A percentile compares a stretch with the other conserved stretches of the same genome.
Conservation (phyloP, 2,113 vertebrate species). For the Damaliscus lunatus region DNA sequence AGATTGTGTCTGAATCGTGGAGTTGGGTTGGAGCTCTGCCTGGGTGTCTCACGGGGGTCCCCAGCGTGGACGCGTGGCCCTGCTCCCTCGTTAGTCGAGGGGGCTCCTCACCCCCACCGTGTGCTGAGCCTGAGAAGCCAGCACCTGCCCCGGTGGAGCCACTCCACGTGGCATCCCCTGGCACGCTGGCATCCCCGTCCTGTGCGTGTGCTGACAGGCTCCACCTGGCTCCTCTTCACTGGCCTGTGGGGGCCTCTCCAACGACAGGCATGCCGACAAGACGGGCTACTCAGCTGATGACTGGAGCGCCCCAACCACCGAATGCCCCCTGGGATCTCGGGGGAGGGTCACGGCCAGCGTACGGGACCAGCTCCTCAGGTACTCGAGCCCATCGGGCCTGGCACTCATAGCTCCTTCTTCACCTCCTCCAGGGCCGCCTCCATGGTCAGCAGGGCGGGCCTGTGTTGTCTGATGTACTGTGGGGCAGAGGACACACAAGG, state of each 20-base stretch:
- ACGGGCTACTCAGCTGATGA: not conserved
- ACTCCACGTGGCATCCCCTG: accelerated
- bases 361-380: not conserved
- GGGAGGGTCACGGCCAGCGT: accelerated
- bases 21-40: not conserved
- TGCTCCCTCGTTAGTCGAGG: accelerated
- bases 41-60: not conserved
- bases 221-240: not conserved
- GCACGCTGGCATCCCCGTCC: not conserved
- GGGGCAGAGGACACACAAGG: not conserved
- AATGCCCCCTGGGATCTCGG: not conserved
- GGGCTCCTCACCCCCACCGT: accelerated
- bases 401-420: conserved; percentile 73
- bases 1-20: not conserved
- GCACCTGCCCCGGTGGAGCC: not conserved
- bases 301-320: not conserved
- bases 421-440: conserved; percentile 79
- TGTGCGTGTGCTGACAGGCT: no score
- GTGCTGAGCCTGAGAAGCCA: not conserved
- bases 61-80: accelerated
- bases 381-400: not conserved
- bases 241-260: not conserved
- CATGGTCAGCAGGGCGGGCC: conserved; percentile 76
- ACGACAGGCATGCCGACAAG: accelerated
- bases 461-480: conserved; percentile 86